Base-by-base conservation (phyloP, 2,113 vertebrate species). In the Ptyas mucosa region DNA sequence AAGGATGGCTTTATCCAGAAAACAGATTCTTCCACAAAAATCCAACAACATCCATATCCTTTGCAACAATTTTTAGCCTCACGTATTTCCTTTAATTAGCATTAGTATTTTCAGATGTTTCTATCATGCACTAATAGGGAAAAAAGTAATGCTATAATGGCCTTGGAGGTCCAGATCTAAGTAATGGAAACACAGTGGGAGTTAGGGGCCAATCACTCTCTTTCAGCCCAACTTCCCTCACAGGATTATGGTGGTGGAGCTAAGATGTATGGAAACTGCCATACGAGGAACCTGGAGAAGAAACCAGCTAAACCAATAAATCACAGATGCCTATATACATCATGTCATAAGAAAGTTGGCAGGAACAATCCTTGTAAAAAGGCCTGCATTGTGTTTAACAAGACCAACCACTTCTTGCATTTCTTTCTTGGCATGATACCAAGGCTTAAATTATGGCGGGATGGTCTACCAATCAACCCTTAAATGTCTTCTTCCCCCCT, bases 401-500 rank as follows among this genome's bases (percentile, higher is more conserved):
- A 81, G 75, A 43, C 34, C 75, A 43, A 81, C 75, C 34, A 15
- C 64, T n/a, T 69, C 64, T 69, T 69, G 0, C 43, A 58, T 92
- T 55, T 43, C 85, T 95, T 95, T 95, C 95, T 91, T 92, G 52
- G 34, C 11, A 3, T 53, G 1, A 39, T 51, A 52, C 26, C 26
- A 8, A 49, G 51, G 24, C 55, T 57, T 29, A 26, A 51, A 15
- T 43, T 55, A 26, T 61, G 21, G n/a, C 29, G 24, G 34, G 20
- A 34, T 8, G n/a, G 46, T 55, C 61, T 46, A 24, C 46, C 52
- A 49, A 57, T 43, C 29, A 4, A 26, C 14, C n/a, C 29, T 21
- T 46, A n/a, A n/a, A n/a, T 81, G 43, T 51, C 53, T 57, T 24
- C 87, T 95, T 95, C 86, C 93, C 89, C 91, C 92, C 95, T 93